A percentile compares a stretch with the other conserved stretches of the same genome.
phyloP scores from a whole-genome alignment of 2,888 invertebrate species.

The Amiota mariae region DNA sequence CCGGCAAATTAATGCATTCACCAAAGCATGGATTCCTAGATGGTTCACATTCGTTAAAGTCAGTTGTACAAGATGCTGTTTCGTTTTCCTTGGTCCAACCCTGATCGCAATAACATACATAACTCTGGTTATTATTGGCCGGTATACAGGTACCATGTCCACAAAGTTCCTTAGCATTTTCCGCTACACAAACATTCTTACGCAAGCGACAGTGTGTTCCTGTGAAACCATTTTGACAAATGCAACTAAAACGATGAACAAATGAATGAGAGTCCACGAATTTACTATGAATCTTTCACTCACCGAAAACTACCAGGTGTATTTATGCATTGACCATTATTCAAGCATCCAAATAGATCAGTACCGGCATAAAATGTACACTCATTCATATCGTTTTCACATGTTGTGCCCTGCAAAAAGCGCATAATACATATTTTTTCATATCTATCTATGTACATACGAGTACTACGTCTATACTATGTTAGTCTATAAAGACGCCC shows the following conservation, averaged over 20 bases:
- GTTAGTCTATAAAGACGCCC: not conserved
- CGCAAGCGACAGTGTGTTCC: constrained; percentile 88
- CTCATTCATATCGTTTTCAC: constrained; percentile 90
- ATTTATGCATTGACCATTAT: constrained; percentile 89
- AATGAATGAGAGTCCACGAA: not conserved
- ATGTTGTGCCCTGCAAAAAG: constrained; percentile 77
- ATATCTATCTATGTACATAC: not conserved
- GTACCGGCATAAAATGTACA: constrained; percentile 86
- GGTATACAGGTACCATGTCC: constrained; percentile 90
- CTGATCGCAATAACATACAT: constrained; percentile 86
- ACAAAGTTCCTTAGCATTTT: constrained; percentile 84
- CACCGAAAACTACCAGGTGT: constrained; percentile 85
- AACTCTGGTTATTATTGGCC: constrained; percentile 78
- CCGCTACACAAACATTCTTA: constrained; percentile 81
- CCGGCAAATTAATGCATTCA: constrained; percentile 91
- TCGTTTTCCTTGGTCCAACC: constrained; percentile 88
- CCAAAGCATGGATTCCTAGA: constrained; percentile 84
- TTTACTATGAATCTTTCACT: constrained; percentile 32
- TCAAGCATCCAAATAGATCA: constrained; percentile 88
- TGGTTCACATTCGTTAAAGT: constrained; percentile 89
- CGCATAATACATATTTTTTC: not conserved
- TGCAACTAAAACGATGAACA: constrained; percentile 76
- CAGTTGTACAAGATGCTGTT: constrained; percentile 83
- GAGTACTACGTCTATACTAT: not conserved
- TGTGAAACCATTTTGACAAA: constrained; percentile 83